A percentile compares a stretch with the other conserved stretches of the same genome.
Evolutionary conservation across 2,113 vertebrate species (phyloP).

Genomic region (Megaceryle maxima): DNA sequence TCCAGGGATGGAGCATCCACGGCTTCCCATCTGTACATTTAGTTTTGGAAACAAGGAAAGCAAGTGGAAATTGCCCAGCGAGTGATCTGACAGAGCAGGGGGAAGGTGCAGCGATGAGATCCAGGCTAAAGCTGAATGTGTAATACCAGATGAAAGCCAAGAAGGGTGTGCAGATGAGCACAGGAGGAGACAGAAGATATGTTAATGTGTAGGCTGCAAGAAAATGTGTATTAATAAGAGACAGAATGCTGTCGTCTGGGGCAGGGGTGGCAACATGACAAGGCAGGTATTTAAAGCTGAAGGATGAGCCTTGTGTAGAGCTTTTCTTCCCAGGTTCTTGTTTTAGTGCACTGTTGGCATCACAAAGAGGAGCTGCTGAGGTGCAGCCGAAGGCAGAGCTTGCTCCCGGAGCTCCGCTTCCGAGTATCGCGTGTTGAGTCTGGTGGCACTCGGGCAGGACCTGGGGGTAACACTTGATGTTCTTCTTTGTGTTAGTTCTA

Average conservation of each 20-base stretch:
- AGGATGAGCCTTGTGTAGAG: neutral
- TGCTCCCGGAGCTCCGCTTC: neutral
- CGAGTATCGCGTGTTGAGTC: fast-evolving
- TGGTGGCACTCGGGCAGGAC: neutral
- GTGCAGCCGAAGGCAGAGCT: neutral
- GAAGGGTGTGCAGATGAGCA: neutral
- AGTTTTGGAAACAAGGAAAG: neutral
- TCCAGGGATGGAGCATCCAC: no score
- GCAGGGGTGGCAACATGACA: neutral
- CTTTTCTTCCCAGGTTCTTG: neutral
- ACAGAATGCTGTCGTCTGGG: neutral
- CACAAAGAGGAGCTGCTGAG: neutral
- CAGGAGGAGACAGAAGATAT: neutral
- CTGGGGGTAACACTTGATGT: neutral
- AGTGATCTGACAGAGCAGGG: neutral
- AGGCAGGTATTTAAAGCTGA: neutral
- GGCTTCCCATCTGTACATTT: no score
- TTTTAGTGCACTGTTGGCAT: neutral
- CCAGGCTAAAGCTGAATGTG: neutral
- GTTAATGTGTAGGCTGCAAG: neutral
- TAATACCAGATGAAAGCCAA: neutral
- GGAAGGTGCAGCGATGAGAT: neutral
- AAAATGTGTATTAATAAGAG: neutral
- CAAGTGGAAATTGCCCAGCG: neutral
- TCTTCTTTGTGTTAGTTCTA: neutral